phyloP scores from a whole-genome alignment of 92 coral and sea anemone genomes.

The Bergia sp. region DNA sequence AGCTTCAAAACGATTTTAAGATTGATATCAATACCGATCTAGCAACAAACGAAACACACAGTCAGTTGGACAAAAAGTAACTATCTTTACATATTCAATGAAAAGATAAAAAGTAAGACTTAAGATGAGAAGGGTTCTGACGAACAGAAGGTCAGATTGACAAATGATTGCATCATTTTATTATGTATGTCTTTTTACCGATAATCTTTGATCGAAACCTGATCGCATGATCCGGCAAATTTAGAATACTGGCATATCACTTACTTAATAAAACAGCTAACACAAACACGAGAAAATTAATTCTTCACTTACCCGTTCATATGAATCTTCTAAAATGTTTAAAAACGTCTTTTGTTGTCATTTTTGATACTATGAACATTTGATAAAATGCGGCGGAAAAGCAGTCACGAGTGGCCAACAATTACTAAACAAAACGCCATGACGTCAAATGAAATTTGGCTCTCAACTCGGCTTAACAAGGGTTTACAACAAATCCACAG shows the following conservation, averaged over 20 bases:
- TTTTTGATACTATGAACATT: background rate
- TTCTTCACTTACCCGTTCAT: background rate
- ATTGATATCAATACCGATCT: background rate
- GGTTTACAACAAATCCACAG: background rate
- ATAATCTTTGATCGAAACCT: background rate
- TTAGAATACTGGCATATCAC: background rate
- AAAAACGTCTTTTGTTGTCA: background rate
- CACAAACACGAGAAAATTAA: too few relatives aligned
- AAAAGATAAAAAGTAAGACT: background rate
- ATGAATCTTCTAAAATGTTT: background rate
- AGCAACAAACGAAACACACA: background rate
- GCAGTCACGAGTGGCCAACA: background rate
- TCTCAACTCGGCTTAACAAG: background rate
- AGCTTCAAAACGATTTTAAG: background rate
- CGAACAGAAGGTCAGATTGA: background rate
- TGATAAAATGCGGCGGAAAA: background rate
- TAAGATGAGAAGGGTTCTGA: background rate
- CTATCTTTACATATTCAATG: background rate
- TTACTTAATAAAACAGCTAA: background rate
- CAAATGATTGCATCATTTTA: background rate
- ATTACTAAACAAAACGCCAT: background rate
- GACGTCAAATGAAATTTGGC: background rate
- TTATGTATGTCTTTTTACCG: background rate
- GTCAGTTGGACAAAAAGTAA: background rate
- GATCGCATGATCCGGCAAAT: background rate